phyloP scores from a whole-genome alignment of 2,113 vertebrate genomes.

The Apteryx mantelli region DNA sequence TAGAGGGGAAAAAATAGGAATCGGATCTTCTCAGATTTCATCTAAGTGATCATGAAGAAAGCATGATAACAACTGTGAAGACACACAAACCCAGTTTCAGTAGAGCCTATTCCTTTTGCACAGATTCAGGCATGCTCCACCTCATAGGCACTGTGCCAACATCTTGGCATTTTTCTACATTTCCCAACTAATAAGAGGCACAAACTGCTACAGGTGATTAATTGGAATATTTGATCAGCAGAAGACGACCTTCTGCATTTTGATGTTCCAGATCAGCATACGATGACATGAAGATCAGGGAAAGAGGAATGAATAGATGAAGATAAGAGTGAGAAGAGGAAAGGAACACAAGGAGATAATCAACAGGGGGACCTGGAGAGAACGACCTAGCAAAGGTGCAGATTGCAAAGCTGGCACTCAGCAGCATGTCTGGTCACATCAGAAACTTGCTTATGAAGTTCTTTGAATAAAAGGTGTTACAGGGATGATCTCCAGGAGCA shows the following conservation, averaged over 20 bases:
- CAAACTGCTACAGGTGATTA: background rate
- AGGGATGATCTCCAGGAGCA: background rate
- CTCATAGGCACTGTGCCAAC: background rate
- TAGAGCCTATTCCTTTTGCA: background rate
- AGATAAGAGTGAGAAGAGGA: background rate
- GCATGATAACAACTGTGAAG: background rate
- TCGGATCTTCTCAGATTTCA: slow-evolving; percentile 14
- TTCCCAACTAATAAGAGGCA: background rate
- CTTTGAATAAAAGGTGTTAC: background rate
- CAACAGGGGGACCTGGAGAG: background rate
- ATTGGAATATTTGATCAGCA: background rate
- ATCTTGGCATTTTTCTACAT: background rate
- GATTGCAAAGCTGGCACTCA: background rate
- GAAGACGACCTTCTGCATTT: background rate
- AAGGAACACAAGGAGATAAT: background rate
- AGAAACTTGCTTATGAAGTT: background rate
- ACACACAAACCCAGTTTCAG: background rate
- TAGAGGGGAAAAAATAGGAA: background rate
- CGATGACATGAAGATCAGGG: background rate
- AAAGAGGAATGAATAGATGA: background rate
- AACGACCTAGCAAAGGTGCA: background rate
- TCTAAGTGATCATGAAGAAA: background rate
- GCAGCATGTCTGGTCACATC: background rate
- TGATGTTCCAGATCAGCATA: background rate
- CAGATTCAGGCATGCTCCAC: background rate